Base-by-base conservation (phyloP, 1,140 invertebrate genomes). In the Capitella teleta region DNA sequence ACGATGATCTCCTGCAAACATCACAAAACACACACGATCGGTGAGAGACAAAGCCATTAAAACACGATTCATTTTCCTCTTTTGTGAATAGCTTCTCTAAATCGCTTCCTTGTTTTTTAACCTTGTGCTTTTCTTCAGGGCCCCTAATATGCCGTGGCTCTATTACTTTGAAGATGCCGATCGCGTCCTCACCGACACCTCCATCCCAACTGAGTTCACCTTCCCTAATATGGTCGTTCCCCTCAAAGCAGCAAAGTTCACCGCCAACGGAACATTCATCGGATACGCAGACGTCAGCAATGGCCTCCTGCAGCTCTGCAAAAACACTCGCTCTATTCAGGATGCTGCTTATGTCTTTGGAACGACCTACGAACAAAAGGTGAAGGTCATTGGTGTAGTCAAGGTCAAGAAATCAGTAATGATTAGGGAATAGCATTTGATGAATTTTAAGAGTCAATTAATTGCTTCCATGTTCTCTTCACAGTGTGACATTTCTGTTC, bases 311-410 rank as follows among this genome's bases (percentile, higher is more conserved):
- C 69, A 75, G 53, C 57, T 78, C 3, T 78, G 76, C 75, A 65
- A 75, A 59, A 56, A 66, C 44, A 53, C 77, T 61, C 53, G 67
- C 57, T 52, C 58, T 65, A 49, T 68, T 64, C 54, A 77, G 65
- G 53, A 78, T 73, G 60, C 74, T 69, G 60, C 76, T 67, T 72
- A 77, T 42, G 63, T 68, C 49, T 81, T 81, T 71, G 79, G 79
- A 26, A 67, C 78, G 28, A 74, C 76, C 52, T 74, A 75, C 50
- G 58, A 59, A 28, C 74, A 68, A 48, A 67, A 56, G 16, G 59
- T 61, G 36, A 55, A 48, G 40, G 18, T 12, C 19, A 41, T 12
- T 34, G 16, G 32, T 12, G 10, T 16, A 34, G 10, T 34, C 32
- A 34, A 10, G 16, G 16, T 16, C 16, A 34, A 16, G 10, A 34